Base-by-base conservation (phyloP, 2,888 invertebrate species). In the Rambutsinella grinnellia region DNA sequence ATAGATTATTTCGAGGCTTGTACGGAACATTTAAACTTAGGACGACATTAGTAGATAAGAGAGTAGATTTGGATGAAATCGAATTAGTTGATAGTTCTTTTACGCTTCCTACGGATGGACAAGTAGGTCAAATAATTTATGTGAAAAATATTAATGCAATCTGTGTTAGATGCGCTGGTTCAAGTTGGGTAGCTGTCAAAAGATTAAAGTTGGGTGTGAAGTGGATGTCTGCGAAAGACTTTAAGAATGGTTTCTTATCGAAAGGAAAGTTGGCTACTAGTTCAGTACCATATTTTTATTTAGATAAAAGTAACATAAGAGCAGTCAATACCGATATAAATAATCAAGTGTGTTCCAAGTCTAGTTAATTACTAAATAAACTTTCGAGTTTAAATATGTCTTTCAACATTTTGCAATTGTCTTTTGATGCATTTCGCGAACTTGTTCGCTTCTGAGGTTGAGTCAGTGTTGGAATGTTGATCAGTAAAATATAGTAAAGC, bases 191-290 rank as follows among this genome's bases (percentile, higher is more conserved):
- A 76, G 90, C 90, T 86, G 90, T 94, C 71, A 88, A 87, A 81
- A 89, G 89, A 82, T 82, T 95, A 69, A 89, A 90, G 84, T 86
- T 95, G 74, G 88, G 90, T 81, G 91, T 90, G 86, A 92, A 90
- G 86, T 88, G 90, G 84, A 94, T 96, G 90, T 90, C 89, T 61
- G 93, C 95, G 2, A 85, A 87, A 83, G 94, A 95, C 85, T 97
- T 97, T 88, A 91, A 91, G 86, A 95, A 95, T 88, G 96, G 96
- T 8, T 96, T 92, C 87, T 87, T 96, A 28, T 90, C 90, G 85
- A 92, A 92, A 87, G 84, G 49, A 21, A 76, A 72, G 46, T 24
- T 51, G 47, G 47, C 24, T 13, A 3, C 67, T 44, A 23, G 47
- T 15, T 27, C 44, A 44, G 53, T 44, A 6, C 28, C 74, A 19